A percentile compares a stretch with the other conserved stretches of the same genome.
Evolutionary conservation across 2,113 vertebrate species (phyloP).

Genomic region (Donacobius atricapilla): DNA sequence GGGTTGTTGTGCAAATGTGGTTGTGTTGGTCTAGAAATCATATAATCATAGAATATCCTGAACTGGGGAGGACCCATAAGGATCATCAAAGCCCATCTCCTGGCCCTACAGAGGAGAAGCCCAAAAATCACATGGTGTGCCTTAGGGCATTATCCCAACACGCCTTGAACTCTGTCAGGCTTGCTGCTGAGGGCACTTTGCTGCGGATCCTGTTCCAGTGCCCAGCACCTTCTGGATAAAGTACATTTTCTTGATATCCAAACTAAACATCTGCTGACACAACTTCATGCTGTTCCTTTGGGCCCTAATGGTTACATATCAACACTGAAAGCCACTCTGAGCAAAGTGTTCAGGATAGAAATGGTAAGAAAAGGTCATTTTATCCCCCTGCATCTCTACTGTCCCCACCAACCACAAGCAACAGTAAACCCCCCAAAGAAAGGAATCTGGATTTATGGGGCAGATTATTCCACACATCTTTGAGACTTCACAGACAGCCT

Average conservation of each 20-base stretch:
- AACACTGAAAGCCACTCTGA: background rate
- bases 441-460: background rate
- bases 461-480: background rate
- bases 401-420: fast-evolving
- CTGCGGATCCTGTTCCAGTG: background rate
- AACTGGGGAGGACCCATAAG: background rate
- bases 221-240: background rate
- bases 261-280: background rate
- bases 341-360: background rate
- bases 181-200: background rate
- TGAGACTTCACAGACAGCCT: background rate
- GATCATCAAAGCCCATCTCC: background rate
- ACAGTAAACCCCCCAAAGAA: background rate
- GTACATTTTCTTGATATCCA: background rate
- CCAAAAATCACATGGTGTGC: background rate
- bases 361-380: background rate
- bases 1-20: background rate
- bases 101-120: background rate
- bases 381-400: background rate
- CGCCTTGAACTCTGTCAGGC: background rate
- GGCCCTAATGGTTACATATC: background rate
- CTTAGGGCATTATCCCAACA: background rate
- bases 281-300: background rate
- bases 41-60: background rate
- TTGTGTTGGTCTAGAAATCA: background rate